Evolutionary conservation across 2,888 invertebrate genomes (phyloP).

Genomic region (Odontocerum albicorne): DNA sequence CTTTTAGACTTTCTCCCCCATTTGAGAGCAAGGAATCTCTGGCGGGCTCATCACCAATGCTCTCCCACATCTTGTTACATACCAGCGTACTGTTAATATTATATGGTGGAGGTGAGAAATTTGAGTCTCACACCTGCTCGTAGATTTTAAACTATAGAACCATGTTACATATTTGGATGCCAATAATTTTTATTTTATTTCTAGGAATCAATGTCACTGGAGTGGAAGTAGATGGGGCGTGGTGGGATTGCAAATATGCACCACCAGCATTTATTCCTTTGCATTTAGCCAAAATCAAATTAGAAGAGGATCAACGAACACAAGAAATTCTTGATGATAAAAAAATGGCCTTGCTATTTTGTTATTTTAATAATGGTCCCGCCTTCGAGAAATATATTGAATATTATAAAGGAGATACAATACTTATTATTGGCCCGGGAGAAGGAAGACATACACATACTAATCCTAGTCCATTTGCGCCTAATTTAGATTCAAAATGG

Average conservation of each 20-base stretch:
- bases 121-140: no score
- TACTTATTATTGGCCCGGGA: slow-evolving; percentile 76
- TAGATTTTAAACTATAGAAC: not conserved
- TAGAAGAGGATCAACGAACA: slow-evolving; percentile 45
- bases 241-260: slow-evolving; percentile 80
- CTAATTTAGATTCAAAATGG: slow-evolving; percentile 60
- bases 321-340: slow-evolving; percentile 46
- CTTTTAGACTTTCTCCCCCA: no score
- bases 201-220: slow-evolving; percentile 66
- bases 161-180: not conserved
- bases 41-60: no score
- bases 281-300: slow-evolving; percentile 52
- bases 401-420: slow-evolving; percentile 62
- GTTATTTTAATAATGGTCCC: slow-evolving; percentile 75
- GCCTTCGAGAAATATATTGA: slow-evolving; percentile 71
- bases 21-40: no score
- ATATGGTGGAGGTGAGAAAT: no score
- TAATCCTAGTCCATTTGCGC: slow-evolving; percentile 69
- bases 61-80: no score
- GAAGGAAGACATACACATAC: slow-evolving; percentile 65
- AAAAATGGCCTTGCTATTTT: slow-evolving; percentile 69
- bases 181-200: slow-evolving; percentile 37
- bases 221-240: slow-evolving; percentile 74
- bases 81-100: no score
- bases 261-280: slow-evolving; percentile 70